Evolutionary conservation across 2,888 invertebrate genomes (phyloP).

Genomic region (Andrena hattorfiana): DNA sequence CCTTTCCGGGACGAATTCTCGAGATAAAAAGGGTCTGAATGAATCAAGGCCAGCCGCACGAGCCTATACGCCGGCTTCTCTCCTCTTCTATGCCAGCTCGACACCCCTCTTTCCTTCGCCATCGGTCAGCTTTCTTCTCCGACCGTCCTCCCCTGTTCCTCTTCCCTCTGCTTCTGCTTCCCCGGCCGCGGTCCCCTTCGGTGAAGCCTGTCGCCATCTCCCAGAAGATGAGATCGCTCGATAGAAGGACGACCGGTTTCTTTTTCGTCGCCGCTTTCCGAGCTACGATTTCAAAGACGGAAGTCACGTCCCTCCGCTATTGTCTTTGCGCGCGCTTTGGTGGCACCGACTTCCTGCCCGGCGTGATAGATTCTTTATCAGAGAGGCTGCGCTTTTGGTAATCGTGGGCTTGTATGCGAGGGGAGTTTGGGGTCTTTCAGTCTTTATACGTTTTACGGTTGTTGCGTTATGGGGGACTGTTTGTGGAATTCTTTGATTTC

Average conservation of each 20-base stretch:
- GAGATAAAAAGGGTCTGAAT: slow-evolving; percentile 84
- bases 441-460: too few relatives aligned
- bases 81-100: slow-evolving; percentile 8
- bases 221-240: slow-evolving; percentile 63
- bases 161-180: background rate
- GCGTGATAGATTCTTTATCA: too few relatives aligned
- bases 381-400: background rate
- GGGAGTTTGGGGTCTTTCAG: too few relatives aligned
- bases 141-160: slow-evolving; percentile 20
- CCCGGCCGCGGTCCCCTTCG: slow-evolving; percentile 25
- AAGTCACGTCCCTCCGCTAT: slow-evolving; percentile 50
- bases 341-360: slow-evolving; percentile 3
- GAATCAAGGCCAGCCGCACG: slow-evolving; percentile 82
- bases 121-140: slow-evolving; percentile 27
- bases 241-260: slow-evolving; percentile 55
- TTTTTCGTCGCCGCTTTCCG: slow-evolving; percentile 28
- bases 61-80: slow-evolving; percentile 56
- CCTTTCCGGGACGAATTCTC: slow-evolving; percentile 85
- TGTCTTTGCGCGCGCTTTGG: slow-evolving; percentile 9
- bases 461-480: too few relatives aligned
- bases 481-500: too few relatives aligned
- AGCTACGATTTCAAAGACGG: slow-evolving; percentile 65
- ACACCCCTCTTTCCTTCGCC: slow-evolving; percentile 17
- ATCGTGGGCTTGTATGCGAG: background rate
- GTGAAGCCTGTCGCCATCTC: slow-evolving; percentile 58